phyloP scores from a whole-genome alignment of 35 echinoderm and acorn worm genomes.

The Heliocidaris erythrogramma region DNA sequence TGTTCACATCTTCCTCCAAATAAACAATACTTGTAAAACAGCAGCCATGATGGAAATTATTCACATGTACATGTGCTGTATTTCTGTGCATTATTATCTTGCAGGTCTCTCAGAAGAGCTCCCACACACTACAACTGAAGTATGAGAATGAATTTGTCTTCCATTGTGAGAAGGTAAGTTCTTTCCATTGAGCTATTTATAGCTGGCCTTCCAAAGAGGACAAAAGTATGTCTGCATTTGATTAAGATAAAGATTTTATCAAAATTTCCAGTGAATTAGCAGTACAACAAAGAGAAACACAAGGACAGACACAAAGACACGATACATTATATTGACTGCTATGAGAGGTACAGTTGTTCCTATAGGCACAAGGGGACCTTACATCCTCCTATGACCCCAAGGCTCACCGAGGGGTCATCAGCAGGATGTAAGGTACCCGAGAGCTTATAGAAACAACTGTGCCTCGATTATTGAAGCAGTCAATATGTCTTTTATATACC shows the following conservation, averaged over 20 bases:
- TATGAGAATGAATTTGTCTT: conserved; percentile 71
- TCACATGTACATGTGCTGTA: background rate
- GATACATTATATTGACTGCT: no score
- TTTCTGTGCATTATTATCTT: conserved; percentile 32
- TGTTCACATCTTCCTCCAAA: background rate
- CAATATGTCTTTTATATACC: no score
- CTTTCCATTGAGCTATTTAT: background rate
- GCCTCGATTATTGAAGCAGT: no score
- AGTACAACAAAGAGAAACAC: background rate
- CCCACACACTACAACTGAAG: conserved; percentile 59
- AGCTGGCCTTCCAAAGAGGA: background rate
- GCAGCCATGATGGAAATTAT: background rate
- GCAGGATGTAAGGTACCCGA: no score
- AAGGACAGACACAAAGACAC: no score
- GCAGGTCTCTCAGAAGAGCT: conserved; percentile 60
- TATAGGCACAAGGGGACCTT: no score
- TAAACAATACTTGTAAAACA: background rate
- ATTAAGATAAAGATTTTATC: background rate
- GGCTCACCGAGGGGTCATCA: no score
- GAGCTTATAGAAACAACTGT: no score
- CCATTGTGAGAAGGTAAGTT: conserved; percentile 66
- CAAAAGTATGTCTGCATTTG: background rate
- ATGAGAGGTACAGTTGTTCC: no score
- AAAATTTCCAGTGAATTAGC: background rate
- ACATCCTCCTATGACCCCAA: no score